Evolutionary conservation across 2,797 vertebrate genomes (phyloP), one percentile per base, ranked within the genome.

Genomic region (Nasua narica): DNA sequence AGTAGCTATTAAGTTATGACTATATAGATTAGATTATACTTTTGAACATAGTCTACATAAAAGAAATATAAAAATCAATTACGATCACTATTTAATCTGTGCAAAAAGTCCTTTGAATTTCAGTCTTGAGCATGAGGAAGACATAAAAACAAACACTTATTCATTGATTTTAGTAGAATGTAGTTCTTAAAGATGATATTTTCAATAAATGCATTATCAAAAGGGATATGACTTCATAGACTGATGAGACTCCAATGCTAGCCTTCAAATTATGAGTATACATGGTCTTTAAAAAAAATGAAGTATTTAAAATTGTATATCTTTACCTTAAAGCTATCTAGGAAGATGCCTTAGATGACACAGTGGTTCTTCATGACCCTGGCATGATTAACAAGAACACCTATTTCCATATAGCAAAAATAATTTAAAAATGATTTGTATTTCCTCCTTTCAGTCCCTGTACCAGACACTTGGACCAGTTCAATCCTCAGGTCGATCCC

Each of bases 181-280:
- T 40, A 84, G 4, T 87, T 79, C 43, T 90, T 86, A 87, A 90
- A 65, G n/a, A 78, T 85, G 10, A 35, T 9, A 81, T 32, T 79
- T 87, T 96, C 40, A 85, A 74, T 85, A 82, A 96, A 50, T 74
- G 25, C 2, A 58, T 87, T 90, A 62, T 60, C 85, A 46, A 96
- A 92, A 67, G 32, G 8, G 5, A 76, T 78, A 62, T 56, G 32
- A 60, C 7, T 77, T 91, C 27, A 72, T 46, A 90, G 37, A 40
- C 23, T 89, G 10, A 69, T 56, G 43, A 25, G 2, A n/a, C 48
- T 95, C 60, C 94, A 91, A 87, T 58, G 32, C 23, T 76, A 92
- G 46, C 14, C n/a, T 96, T 79, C 16, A 90, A 83, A 70, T 52
- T 48, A 76, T 70, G 10, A 93, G 48, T 32, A 14, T 37, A 81